Evolutionary conservation across 2,113 vertebrate genomes (phyloP).

Genomic region (Oncorhynchus masou): DNA sequence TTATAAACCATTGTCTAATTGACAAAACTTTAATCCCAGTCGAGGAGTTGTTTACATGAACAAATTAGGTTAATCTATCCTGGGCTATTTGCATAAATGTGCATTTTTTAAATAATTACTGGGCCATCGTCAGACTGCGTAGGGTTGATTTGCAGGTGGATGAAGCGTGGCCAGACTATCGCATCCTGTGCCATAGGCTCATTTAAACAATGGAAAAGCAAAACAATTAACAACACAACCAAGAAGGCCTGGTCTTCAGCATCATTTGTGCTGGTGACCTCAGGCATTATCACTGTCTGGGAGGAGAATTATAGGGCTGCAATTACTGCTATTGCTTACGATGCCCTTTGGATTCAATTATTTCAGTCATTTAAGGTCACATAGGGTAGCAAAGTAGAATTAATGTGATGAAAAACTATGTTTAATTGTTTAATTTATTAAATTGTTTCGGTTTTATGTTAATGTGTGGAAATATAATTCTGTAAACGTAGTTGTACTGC

Average conservation of each 20-base stretch:
- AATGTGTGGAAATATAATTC: not conserved
- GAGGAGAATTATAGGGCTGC: conserved; percentile 11
- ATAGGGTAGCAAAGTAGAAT: not conserved
- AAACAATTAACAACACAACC: conserved; percentile 63
- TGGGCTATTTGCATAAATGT: conserved; percentile 75
- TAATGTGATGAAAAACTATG: too few relatives aligned
- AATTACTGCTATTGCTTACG: conserved; percentile 69
- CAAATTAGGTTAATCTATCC: conserved; percentile 79
- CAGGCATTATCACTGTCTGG: conserved; percentile 29
- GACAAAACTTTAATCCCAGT: conserved; percentile 70
- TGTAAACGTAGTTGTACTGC: not conserved
- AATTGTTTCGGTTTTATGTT: too few relatives aligned
- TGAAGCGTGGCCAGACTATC: conserved; percentile 65
- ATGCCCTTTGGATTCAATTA: conserved; percentile 5
- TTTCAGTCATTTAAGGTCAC: not conserved
- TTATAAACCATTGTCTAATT: conserved; percentile 59
- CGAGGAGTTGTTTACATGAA: conserved; percentile 68
- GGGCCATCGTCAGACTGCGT: conserved; percentile 46
- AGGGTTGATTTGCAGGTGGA: conserved; percentile 2
- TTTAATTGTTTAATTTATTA: too few relatives aligned
- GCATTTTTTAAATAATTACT: conserved; percentile 80
- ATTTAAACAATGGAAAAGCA: conserved; percentile 63
- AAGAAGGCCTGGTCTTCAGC: conserved; percentile 19
- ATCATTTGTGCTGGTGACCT: conserved; percentile 19
- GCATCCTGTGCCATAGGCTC: conserved; percentile 31